Evolutionary conservation across 1,140 invertebrate species (phyloP).

Genomic region (Drosophila tropicalis): DNA sequence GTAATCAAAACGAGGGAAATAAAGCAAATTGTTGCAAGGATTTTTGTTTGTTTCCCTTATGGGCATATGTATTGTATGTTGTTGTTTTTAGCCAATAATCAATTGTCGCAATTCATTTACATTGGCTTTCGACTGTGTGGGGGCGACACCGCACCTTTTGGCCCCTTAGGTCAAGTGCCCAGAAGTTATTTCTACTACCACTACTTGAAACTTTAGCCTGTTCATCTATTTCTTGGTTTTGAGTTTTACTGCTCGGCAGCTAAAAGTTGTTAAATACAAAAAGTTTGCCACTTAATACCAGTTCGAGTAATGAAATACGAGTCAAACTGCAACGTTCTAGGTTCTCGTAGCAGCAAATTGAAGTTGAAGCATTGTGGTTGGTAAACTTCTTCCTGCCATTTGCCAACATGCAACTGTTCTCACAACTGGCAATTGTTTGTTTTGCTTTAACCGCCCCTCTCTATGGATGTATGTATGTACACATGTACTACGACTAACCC

Average conservation of each 20-base stretch:
- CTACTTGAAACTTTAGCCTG: slow-evolving; percentile 56
- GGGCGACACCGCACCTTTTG: slow-evolving; percentile 24
- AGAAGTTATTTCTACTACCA: slow-evolving; percentile 57
- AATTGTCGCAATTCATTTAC: slow-evolving; percentile 53
- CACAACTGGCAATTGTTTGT: slow-evolving; percentile 66
- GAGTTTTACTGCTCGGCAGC: slow-evolving; percentile 70
- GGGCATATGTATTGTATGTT: neutral
- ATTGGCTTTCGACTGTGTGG: neutral
- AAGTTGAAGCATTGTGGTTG: slow-evolving; percentile 79
- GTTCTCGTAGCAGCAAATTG: slow-evolving; percentile 58
- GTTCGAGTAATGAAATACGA: slow-evolving; percentile 82
- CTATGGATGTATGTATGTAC: slow-evolving; percentile 35
- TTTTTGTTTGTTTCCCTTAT: neutral
- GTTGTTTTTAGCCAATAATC: neutral
- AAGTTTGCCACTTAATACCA: slow-evolving; percentile 81
- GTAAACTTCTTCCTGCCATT: slow-evolving; percentile 64
- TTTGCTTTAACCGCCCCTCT: slow-evolving; percentile 61
- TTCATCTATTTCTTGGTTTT: slow-evolving; percentile 54
- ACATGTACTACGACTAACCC: slow-evolving; percentile 51
- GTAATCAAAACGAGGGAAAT: neutral
- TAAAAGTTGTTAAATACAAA: slow-evolving; percentile 80
- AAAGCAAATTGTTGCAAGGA: neutral
- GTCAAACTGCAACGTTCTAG: slow-evolving; percentile 42
- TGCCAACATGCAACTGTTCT: slow-evolving; percentile 69
- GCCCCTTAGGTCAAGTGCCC: slow-evolving; percentile 65